Evolutionary conservation across 2,113 vertebrate genomes (phyloP), one percentile per base, ranked within the genome.

Genomic region (Diphyllodes magnificus): DNA sequence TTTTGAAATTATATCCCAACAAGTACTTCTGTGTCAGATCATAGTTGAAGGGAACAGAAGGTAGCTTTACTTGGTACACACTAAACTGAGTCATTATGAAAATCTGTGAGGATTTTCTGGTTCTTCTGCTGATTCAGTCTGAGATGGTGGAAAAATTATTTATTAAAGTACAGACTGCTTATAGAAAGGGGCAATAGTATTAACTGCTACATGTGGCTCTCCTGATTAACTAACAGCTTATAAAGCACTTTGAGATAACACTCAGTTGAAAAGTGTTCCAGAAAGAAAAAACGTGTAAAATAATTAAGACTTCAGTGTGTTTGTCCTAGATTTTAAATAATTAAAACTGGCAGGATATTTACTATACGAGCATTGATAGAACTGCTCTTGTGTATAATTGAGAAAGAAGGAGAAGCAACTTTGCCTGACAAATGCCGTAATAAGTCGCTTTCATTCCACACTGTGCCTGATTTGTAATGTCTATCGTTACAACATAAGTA

Each of bases 271-370:
- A 72, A 88, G 40, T 13, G 13, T 81, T 78, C 81, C 44, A 76
- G 60, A 82, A 57, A 60, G 44, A 60, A 85, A 76, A 65, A 64
- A 19, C 33, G 7, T 77, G 33, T 75, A 76, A 94, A 88, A 93
- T 77, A 65, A 7, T 0, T 68, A 90, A 82, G 31, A 72, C 27
- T 95, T 92, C 42, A 72, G 57, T 77, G 37, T 61, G 56, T 83
- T 88, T 90, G 56, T 83, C 72, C 75, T 91, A 39, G 57, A 91
- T 91, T 92, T 83, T 88, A 70, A 91, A 59, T 92, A 94, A 84
- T 88, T 92, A 65, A 84, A 91, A 50, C 28, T 81, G 51, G 33
- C 68, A 53, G 47, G 82, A 59, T 84, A 75, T 83, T 87, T 82
- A 90, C 66, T 82, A 57, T 63, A 40, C 21, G 8, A 37, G n/a